These are phyloP conservation scores for Clangula hyemalis DNA, from an alignment of 2,797 vertebrate species.

Conservation along the genomic window DNA sequence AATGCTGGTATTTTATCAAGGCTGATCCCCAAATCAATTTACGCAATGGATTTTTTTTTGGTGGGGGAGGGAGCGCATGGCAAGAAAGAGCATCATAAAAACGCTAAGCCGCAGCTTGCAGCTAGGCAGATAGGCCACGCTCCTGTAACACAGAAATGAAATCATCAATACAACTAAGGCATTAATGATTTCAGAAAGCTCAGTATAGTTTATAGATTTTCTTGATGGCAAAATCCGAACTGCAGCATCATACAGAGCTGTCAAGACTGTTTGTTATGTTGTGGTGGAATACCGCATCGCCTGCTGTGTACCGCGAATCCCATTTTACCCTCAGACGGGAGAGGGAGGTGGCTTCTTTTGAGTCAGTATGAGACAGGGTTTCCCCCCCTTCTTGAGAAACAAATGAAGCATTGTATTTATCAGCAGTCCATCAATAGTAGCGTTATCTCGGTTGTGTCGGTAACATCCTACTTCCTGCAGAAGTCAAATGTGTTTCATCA, in stretches of 20 bases:
- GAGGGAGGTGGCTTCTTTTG: background rate
- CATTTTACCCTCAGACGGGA: background rate
- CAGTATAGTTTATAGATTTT: background rate
- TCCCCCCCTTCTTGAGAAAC: background rate
- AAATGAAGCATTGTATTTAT: background rate
- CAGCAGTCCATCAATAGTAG: background rate
- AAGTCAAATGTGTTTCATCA: background rate
- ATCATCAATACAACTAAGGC: background rate
- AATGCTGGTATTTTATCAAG: constrained; percentile 57
- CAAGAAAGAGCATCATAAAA: background rate
- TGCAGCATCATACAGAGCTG: background rate
- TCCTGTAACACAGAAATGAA: background rate
- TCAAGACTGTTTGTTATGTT: background rate
- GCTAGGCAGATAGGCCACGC: background rate
- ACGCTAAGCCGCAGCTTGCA: background rate
- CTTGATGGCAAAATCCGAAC: background rate
- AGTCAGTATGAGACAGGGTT: background rate
- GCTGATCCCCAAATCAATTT: constrained; percentile 63
- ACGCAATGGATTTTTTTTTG: background rate
- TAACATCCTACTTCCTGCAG: background rate
- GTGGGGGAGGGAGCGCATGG: background rate
- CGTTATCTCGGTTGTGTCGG: background rate
- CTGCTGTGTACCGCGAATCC: background rate
- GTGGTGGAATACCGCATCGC: fast-evolving
- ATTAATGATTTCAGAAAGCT: background rate